Evolutionary conservation across 1,140 invertebrate species (phyloP).

Genomic region (Euborellia annulipes): DNA sequence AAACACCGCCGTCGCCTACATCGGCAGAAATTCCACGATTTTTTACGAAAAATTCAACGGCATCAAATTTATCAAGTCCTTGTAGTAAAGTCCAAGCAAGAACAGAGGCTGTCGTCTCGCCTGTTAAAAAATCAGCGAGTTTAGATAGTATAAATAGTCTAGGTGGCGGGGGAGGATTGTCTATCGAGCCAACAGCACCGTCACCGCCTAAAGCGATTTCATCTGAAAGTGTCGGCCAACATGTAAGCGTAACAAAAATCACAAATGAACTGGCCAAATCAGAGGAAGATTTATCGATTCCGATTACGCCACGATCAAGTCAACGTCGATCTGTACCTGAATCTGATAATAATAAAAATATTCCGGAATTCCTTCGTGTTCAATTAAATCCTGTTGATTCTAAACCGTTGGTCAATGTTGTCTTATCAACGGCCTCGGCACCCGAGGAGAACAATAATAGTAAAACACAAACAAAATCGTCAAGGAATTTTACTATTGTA

Average conservation of each 20-base stretch:
- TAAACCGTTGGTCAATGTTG: slow-evolving; percentile 38
- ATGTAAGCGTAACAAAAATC: not conserved
- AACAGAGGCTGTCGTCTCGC: too few relatives aligned
- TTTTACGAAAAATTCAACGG: too few relatives aligned
- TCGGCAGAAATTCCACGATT: too few relatives aligned
- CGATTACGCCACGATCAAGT: too few relatives aligned
- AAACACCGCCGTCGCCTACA: too few relatives aligned
- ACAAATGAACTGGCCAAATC: not conserved
- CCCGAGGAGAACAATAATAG: too few relatives aligned
- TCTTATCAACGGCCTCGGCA: slow-evolving; percentile 30
- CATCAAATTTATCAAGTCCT: too few relatives aligned
- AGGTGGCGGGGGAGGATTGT: slow-evolving; percentile 30
- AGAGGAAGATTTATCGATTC: slow-evolving; percentile 4
- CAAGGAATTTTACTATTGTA: too few relatives aligned
- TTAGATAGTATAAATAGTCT: slow-evolving; percentile 39
- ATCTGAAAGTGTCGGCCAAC: slow-evolving; percentile 4
- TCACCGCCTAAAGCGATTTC: not conserved
- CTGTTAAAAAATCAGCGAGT: slow-evolving; percentile 29
- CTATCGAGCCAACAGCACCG: not conserved
- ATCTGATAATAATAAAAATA: slow-evolving; percentile 13
- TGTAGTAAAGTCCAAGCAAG: too few relatives aligned
- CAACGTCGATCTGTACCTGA: not conserved
- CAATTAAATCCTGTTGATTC: slow-evolving; percentile 48
- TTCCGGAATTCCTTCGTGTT: slow-evolving; percentile 54
- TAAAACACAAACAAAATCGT: too few relatives aligned